Conservation (phyloP, 2,888 invertebrate genomes). For the Sarcophaga rosellei region DNA sequence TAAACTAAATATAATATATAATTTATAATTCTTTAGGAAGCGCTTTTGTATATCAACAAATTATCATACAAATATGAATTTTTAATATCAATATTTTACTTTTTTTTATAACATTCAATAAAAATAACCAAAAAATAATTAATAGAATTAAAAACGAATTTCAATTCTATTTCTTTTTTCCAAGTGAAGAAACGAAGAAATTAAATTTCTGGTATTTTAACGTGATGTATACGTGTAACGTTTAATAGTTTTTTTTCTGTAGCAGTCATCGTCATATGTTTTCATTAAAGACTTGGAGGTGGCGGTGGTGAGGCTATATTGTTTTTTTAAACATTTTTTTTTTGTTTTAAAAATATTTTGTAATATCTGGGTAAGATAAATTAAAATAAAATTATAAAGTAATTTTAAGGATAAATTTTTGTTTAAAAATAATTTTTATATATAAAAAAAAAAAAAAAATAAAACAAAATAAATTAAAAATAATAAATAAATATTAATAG, state of each 20-base stretch:
- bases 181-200: constrained; percentile 3
- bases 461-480: constrained; percentile 34
- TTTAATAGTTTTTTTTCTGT: constrained; percentile 15
- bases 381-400: constrained; percentile 24
- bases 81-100: constrained; percentile 33
- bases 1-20: constrained; percentile 43
- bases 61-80: constrained; percentile 32
- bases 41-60: constrained; percentile 67
- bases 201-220: not conserved
- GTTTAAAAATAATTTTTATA: constrained; percentile 17
- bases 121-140: not conserved
- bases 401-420: not conserved
- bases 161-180: constrained; percentile 9
- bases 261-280: constrained; percentile 16
- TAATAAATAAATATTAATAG: not conserved
- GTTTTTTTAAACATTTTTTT: constrained; percentile 3
- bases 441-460: constrained; percentile 3
- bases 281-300: constrained; percentile 56
- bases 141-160: not conserved
- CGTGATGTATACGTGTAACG: not conserved
- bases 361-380: constrained; percentile 34
- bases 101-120: constrained; percentile 1
- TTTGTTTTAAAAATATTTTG: constrained; percentile 37
- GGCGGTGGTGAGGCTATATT: constrained; percentile 54
- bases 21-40: constrained; percentile 62